phyloP scores from a whole-genome alignment of 2,888 invertebrate genomes.

The Hypomecis atomaria region DNA sequence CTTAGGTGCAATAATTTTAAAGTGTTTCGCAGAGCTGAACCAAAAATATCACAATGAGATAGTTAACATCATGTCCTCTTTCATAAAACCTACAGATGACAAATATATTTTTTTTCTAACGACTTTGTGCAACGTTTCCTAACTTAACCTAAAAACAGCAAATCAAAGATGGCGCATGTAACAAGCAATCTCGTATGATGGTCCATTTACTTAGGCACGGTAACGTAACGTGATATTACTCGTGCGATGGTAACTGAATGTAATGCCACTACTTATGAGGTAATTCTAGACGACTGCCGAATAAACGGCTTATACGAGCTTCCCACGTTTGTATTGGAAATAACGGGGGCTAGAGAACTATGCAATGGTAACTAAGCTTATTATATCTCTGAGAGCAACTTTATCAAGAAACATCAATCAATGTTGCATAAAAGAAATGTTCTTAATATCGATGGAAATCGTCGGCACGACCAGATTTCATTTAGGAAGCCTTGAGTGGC shows the following conservation, averaged over 20 bases:
- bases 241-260: constrained; percentile 22
- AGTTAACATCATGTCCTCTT: too few relatives aligned
- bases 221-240: constrained; percentile 34
- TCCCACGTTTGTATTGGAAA: constrained; percentile 20
- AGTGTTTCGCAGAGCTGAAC: too few relatives aligned
- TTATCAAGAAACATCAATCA: too few relatives aligned
- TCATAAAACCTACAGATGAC: background rate
- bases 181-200: constrained; percentile 22
- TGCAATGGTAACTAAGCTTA: background rate
- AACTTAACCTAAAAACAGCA: constrained; percentile 11
- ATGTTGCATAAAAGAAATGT: too few relatives aligned
- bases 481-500: too few relatives aligned
- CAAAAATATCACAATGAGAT: too few relatives aligned
- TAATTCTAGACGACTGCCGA: constrained; percentile 27
- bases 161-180: constrained; percentile 30
- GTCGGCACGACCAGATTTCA: too few relatives aligned
- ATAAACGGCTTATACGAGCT: constrained; percentile 16
- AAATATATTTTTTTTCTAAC: background rate
- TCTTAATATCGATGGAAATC: too few relatives aligned
- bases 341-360: constrained; percentile 18
- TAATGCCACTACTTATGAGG: constrained; percentile 33
- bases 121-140: constrained; percentile 4
- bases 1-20: too few relatives aligned
- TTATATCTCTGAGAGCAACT: too few relatives aligned
- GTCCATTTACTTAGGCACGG: constrained; percentile 33